phyloP scores from a whole-genome alignment of 2,888 invertebrate species.

The Tanytarsus gracilentus region DNA sequence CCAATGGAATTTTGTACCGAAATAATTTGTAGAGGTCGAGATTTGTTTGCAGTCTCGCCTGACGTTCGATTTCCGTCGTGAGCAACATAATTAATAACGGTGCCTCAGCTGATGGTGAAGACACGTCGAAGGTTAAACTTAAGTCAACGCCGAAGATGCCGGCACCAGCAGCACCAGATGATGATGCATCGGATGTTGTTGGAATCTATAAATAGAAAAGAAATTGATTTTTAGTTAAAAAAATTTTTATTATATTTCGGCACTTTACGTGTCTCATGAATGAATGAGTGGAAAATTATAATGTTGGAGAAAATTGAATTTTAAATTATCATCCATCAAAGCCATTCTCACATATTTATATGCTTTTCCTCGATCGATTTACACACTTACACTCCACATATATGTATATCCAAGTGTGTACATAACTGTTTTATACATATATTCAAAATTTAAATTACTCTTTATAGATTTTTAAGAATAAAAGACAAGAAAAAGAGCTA shows the following conservation, averaged over 20 bases:
- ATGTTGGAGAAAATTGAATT: too few species aligned
- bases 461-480: too few species aligned
- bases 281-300: too few species aligned
- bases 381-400: too few species aligned
- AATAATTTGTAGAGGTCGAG: conserved; percentile 26
- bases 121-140: background rate
- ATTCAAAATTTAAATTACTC: too few species aligned
- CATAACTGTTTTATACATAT: too few species aligned
- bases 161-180: background rate
- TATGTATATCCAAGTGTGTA: too few species aligned
- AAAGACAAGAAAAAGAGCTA: too few species aligned
- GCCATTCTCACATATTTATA: too few species aligned
- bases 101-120: background rate
- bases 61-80: conserved; percentile 22
- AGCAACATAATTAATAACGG: conserved; percentile 14
- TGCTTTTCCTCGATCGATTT: too few species aligned
- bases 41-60: conserved; percentile 16
- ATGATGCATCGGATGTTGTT: background rate
- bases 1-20: conserved; percentile 27
- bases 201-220: background rate
- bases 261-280: too few species aligned
- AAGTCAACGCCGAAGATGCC: conserved; percentile 24
- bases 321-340: too few species aligned
- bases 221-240: background rate
- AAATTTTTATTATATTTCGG: background rate